Evolutionary conservation across 2,888 invertebrate genomes (phyloP).

Genomic region (Griposia aprilina): DNA sequence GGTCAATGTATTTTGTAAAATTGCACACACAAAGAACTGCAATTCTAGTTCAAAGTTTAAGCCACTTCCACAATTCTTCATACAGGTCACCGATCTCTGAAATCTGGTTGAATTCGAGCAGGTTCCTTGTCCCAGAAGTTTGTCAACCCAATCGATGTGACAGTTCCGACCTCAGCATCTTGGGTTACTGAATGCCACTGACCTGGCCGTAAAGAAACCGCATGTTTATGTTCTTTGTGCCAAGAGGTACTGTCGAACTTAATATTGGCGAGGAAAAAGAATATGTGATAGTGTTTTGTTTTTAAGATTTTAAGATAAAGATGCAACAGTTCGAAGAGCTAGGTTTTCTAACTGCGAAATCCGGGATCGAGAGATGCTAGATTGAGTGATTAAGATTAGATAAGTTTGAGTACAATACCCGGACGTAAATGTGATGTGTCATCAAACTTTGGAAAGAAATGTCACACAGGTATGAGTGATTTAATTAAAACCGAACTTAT

Average conservation of each 20-base stretch:
- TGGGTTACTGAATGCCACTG: constrained; percentile 68
- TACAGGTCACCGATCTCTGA: not conserved
- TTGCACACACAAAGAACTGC: not conserved
- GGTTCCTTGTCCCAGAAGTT: constrained; percentile 30
- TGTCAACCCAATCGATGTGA: constrained; percentile 55
- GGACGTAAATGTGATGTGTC: too few species aligned
- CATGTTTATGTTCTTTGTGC: constrained; percentile 33
- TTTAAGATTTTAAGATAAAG: too few species aligned
- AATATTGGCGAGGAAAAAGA: not conserved
- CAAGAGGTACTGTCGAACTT: constrained; percentile 4
- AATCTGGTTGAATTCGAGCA: constrained; percentile 22
- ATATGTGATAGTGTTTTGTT: not conserved
- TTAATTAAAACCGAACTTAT: too few species aligned
- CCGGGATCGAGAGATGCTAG: too few species aligned
- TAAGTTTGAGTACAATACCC: too few species aligned
- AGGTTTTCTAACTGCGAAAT: not conserved
- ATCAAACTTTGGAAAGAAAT: too few species aligned
- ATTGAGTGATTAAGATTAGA: too few species aligned
- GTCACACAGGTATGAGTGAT: too few species aligned
- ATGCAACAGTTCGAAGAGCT: not conserved
- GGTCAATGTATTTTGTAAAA: not conserved
- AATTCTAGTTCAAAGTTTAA: not conserved
- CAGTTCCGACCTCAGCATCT: constrained; percentile 68
- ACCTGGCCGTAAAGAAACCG: constrained; percentile 64
- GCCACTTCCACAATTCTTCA: not conserved